Conservation (phyloP, 2,113 vertebrate genomes). For the Phycodurus eques region DNA sequence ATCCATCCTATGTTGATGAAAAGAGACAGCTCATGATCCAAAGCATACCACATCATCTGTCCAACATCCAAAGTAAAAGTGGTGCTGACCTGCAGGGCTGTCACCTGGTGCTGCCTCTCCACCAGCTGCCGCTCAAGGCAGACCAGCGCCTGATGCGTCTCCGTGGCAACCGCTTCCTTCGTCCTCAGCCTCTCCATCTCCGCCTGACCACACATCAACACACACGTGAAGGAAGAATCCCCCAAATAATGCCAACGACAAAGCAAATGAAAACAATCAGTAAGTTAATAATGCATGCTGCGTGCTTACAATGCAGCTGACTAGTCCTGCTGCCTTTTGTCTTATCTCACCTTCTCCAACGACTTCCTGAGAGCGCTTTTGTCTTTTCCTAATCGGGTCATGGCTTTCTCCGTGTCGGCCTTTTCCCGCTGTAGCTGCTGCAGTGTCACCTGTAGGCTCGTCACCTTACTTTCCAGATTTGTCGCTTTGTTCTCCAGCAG, state of each 20-base stretch:
- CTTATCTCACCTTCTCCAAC: constrained; percentile 69
- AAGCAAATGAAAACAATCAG: too few relatives aligned
- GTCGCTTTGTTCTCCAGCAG: constrained; percentile 42
- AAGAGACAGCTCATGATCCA: too few relatives aligned
- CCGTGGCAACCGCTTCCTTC: constrained; percentile 40
- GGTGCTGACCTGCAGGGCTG: constrained; percentile 63
- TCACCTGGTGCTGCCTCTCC: constrained; percentile 55
- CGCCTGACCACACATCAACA: constrained; percentile 54
- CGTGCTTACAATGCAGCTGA: background rate
- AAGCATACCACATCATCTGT: background rate
- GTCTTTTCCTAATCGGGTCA: constrained; percentile 66
- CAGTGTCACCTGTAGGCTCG: constrained; percentile 48
- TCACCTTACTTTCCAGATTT: constrained; percentile 56
- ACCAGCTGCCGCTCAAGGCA: constrained; percentile 63
- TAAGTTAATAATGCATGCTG: too few relatives aligned
- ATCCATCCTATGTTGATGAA: too few relatives aligned
- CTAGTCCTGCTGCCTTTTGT: background rate
- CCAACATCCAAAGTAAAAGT: background rate
- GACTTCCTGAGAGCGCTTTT: constrained; percentile 67
- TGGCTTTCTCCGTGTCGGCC: constrained; percentile 53
- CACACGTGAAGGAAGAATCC: background rate
- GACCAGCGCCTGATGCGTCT: constrained; percentile 56
- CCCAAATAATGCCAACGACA: too few relatives aligned
- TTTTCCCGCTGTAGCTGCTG: constrained; percentile 67
- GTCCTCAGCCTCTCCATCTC: constrained; percentile 66